A percentile compares a stretch with the other conserved stretches of the same genome.
These are phyloP conservation scores for Rhizomys pruinosus DNA, from an alignment of 2,113 vertebrate genomes.

Conservation along the genomic window DNA sequence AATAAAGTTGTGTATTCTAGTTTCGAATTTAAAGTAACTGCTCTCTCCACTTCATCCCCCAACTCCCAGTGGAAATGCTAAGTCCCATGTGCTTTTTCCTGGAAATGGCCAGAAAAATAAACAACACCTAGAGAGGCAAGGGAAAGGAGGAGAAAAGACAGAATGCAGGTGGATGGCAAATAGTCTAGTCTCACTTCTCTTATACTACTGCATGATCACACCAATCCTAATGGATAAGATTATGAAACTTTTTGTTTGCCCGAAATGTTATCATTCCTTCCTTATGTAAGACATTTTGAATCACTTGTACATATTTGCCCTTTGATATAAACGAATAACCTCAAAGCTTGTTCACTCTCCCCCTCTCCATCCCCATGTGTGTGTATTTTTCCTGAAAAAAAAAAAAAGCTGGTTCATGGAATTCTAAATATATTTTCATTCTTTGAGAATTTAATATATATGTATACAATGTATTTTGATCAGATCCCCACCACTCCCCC, in stretches of 20 bases:
- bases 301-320: neutral
- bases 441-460: neutral
- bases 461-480: neutral
- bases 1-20: constrained; percentile 30
- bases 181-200: neutral
- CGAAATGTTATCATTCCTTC: constrained; percentile 29
- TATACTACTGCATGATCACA: neutral
- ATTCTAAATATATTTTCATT: neutral
- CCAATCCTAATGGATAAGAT: neutral
- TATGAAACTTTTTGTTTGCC: neutral
- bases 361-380: neutral
- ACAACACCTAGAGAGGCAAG: neutral
- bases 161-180: neutral
- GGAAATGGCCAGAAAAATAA: constrained; percentile 74
- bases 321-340: constrained; percentile 41
- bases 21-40: neutral
- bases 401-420: too few relatives aligned
- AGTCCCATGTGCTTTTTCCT: constrained; percentile 62
- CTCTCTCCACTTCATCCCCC: neutral
- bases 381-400: neutral
- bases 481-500: neutral
- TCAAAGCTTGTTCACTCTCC: neutral
- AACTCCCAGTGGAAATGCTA: constrained; percentile 21
- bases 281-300: constrained; percentile 30
- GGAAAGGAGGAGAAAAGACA: neutral